Evolutionary conservation across 2,113 vertebrate genomes (phyloP).

Genomic region (Clarias batrachus): DNA sequence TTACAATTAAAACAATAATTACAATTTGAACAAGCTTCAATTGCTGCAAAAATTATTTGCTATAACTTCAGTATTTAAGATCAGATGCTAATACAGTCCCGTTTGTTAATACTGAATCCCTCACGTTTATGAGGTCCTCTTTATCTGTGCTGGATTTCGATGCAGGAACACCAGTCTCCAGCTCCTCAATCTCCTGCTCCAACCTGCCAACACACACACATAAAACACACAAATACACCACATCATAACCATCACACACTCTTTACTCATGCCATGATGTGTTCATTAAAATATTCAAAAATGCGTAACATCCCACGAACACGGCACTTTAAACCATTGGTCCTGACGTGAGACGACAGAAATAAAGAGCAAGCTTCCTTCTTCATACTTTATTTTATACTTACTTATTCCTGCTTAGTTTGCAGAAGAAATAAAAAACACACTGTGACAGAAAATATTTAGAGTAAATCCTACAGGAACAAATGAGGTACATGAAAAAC

Average conservation of each 20-base stretch:
- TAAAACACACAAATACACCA: background rate
- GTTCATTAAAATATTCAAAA: background rate
- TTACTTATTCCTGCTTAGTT: background rate
- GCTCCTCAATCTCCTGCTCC: constrained; percentile 85
- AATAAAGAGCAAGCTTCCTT: background rate
- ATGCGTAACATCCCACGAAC: too few relatives aligned
- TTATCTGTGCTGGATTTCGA: constrained; percentile 73
- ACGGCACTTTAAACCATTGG: background rate
- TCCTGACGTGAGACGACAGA: background rate
- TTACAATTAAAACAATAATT: too few relatives aligned
- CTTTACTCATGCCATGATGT: background rate
- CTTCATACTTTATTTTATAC: background rate
- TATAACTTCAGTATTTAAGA: background rate
- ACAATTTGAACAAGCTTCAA: background rate
- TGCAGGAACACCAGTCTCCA: constrained; percentile 77
- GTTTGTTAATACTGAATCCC: background rate
- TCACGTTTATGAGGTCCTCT: constrained; percentile 55
- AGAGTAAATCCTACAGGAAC: background rate
- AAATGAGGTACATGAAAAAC: background rate
- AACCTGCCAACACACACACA: constrained; percentile 71
- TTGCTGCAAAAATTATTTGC: background rate
- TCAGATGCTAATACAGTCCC: background rate
- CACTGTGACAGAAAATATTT: background rate
- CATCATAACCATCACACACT: background rate
- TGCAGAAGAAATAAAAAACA: background rate